Percentiles rank a stretch among this genome's conserved stretches.
Conservation (phyloP, 2,888 invertebrate species). For the Dimorphilus gyrociliatus region DNA sequence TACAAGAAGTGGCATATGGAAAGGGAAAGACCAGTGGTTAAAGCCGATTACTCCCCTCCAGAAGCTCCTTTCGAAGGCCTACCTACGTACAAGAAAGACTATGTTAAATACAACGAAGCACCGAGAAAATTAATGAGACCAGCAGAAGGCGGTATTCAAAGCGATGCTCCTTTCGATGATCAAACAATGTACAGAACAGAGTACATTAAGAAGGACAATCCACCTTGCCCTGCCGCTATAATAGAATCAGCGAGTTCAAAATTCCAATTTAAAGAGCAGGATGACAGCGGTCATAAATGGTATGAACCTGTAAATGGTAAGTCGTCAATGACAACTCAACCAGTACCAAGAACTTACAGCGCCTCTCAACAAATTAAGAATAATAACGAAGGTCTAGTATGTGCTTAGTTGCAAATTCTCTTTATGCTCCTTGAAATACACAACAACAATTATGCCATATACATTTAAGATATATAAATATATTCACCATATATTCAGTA, state of each 20-base stretch:
- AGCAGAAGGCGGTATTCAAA: not conserved
- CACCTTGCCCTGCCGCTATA: slow-evolving; percentile 26
- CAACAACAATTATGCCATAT: too few species aligned
- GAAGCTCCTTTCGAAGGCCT: slow-evolving; percentile 33
- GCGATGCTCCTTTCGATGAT: slow-evolving; percentile 24
- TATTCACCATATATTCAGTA: too few species aligned
- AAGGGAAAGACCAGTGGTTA: too few species aligned
- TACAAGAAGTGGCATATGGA: too few species aligned
- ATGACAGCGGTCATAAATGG: slow-evolving; percentile 25
- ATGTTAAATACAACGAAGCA: slow-evolving; percentile 17
- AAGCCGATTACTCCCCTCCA: slow-evolving; percentile 25
- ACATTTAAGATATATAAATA: too few species aligned
- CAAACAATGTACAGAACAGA: slow-evolving; percentile 31
- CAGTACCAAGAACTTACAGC: too few species aligned
- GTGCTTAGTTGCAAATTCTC: too few species aligned
- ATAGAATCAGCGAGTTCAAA: slow-evolving; percentile 24
- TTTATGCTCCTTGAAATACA: too few species aligned
- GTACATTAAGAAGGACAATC: slow-evolving; percentile 19
- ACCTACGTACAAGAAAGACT: slow-evolving; percentile 29
- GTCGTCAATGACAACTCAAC: too few species aligned
- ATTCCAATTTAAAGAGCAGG: slow-evolving; percentile 20
- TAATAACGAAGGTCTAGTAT: too few species aligned
- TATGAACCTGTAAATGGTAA: too few species aligned
- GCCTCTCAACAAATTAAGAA: too few species aligned
- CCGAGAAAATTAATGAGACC: slow-evolving; percentile 20